Base-by-base conservation (phyloP, 2,797 vertebrate genomes). In the Thalassophryne amazonica region DNA sequence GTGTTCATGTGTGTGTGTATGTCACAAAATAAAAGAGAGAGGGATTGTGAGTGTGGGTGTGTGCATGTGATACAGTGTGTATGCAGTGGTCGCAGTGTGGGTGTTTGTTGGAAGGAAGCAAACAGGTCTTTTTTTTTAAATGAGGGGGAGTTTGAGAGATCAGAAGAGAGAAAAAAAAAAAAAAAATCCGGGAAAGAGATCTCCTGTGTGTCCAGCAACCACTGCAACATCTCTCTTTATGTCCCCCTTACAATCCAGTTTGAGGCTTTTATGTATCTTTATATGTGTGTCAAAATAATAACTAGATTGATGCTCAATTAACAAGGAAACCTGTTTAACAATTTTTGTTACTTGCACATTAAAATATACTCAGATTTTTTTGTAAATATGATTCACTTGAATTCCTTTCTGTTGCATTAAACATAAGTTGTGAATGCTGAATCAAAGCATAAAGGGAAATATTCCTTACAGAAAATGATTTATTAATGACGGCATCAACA, bases 71-170 rank as follows among this genome's bases (percentile, higher is more conserved):
- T 52, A 13, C 49, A 5, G 63, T 33, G 27, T 53, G 40, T 30
- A 8, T 34, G 43, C 17, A 55, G 59, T 57, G 48, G 45, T 60
- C 58, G 50, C 3, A 10, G 68, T 58, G 78, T 78, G 68, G 67
- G 79, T 55, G 76, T 76, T 67, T 73, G 69, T 66, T 70, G 63
- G 66, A 55, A 60, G 62, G 74, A 51, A 32, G 65, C n/a, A 13
- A 76, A 43, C 67, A 75, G 76, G 80, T 82, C 76, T 78, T 80
- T 73, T 78, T 80, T 73, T 80, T 73, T 80, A 77, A 80, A 80
- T 50, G 74, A 80, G 80, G 63, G 68, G 65, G 69, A 76, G 74
- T 78, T 65, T 14, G 29, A 65, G 53, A 63, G 78, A 71, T 83
- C 74, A 75, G 68, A 24, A 64, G 68, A 75, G 70, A 75, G 80